These are phyloP conservation scores for Bellardia bayeri DNA, from an alignment of 2,888 invertebrate genomes.

Conservation along the genomic window DNA sequence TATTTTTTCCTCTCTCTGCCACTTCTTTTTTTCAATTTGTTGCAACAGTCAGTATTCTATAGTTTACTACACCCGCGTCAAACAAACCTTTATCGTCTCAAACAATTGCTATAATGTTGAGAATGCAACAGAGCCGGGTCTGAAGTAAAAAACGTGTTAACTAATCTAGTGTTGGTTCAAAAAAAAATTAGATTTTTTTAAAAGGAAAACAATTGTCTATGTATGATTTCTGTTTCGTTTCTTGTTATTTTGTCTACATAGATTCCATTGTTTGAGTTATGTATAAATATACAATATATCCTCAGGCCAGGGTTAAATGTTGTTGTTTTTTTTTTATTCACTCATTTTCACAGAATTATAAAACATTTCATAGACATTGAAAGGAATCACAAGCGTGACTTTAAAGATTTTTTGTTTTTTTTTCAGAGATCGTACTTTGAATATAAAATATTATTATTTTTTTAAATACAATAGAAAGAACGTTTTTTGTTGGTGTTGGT, in stretches of 20 bases:
- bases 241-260: constrained; percentile 51
- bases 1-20: background rate
- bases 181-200: constrained; percentile 33
- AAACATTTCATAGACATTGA: constrained; percentile 17
- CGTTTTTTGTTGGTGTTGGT: background rate
- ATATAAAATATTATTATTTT: constrained; percentile 46
- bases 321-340: background rate
- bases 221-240: constrained; percentile 51
- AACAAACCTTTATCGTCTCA: constrained; percentile 64
- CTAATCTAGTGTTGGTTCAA: constrained; percentile 53
- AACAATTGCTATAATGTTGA: constrained; percentile 60
- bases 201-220: constrained; percentile 34
- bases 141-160: constrained; percentile 66
- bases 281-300: constrained; percentile 40
- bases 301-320: constrained; percentile 57
- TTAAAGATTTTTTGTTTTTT: constrained; percentile 45
- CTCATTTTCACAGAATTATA: constrained; percentile 63
- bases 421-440: constrained; percentile 10
- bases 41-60: constrained; percentile 27
- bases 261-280: constrained; percentile 69
- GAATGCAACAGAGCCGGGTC: constrained; percentile 29
- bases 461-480: constrained; percentile 23
- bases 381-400: constrained; percentile 69
- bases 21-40: constrained; percentile 49
- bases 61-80: constrained; percentile 67